A percentile compares a stretch with the other conserved stretches of the same genome.
phyloP scores from a whole-genome alignment of 2,797 vertebrate genomes.

The Parotocinclus haroldoi region DNA sequence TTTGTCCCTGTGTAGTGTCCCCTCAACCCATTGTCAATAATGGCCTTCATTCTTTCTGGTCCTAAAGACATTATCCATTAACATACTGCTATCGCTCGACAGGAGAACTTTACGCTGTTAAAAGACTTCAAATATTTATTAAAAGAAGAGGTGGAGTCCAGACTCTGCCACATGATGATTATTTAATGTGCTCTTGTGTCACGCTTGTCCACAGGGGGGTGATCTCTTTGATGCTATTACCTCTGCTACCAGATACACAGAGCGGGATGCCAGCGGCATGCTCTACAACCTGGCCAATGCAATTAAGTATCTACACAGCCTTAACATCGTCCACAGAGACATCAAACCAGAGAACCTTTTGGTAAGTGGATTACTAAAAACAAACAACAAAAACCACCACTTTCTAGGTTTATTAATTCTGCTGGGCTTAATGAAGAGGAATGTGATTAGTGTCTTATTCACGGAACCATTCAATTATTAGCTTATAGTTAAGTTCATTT shows the following conservation, averaged over 20 bases:
- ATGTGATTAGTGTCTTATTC: no score
- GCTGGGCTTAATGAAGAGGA: no score
- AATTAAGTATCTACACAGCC: conserved; percentile 94
- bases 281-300: conserved; percentile 95
- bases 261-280: conserved; percentile 93
- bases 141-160: not conserved
- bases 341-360: conserved; percentile 97
- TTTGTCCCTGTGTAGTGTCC: no score
- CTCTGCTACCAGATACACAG: conserved; percentile 94
- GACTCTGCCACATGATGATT: not conserved
- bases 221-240: conserved; percentile 97
- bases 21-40: no score
- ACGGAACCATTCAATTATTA: no score
- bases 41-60: no score
- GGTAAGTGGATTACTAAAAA: conserved; percentile 69
- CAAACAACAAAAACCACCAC: no score
- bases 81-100: conserved; percentile 6
- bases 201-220: conserved; percentile 77
- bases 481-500: no score
- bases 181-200: conserved; percentile 2
- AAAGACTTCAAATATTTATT: no score
- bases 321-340: conserved; percentile 97
- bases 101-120: no score
- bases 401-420: no score
- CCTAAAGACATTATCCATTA: not conserved